Base-by-base conservation (phyloP, 2,797 vertebrate species). In the Bovichtus diacanthus region DNA sequence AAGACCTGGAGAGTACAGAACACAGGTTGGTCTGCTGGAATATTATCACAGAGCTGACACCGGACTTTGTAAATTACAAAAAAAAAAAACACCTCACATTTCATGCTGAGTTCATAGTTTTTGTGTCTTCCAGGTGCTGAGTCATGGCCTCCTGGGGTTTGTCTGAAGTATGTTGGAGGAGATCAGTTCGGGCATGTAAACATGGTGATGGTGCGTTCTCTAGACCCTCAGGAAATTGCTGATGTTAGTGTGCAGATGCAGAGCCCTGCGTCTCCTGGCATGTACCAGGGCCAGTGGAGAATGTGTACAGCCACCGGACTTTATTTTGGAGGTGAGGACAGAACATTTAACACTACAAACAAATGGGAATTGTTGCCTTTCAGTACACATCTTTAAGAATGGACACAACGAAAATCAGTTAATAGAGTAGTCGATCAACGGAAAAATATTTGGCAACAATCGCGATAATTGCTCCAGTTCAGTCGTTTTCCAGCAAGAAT, bases 1-100 rank as follows among this genome's bases (percentile, higher is more conserved):
- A 99, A 99, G 94, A 99, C 98, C 0, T 99, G 98, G 98, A 96
- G 98, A 93, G 97, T 99, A 96, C 98, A 99, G 80, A 99, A 99
- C 94, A 98, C 98, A 76, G 98, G 98, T 88, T 67, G 67, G 60
- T 60, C 58, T 43, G 9, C 60, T 15, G 44, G n/a, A 63, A 25
- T 36, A 23, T 34, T 5, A 15, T 27, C 8, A 15, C 54, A 47
- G 25, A 51, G 12, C 13, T 50, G n/a, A 60, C 38, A 5, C 4
- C 11, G 74, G 8, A 27, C 36, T 1, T 25, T 3, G 1, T 6
- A 7, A 39, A 41, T 27, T 16, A 29, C n/a, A 27, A 27, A 39
- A 46, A 59, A 53, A 41, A 21, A 38, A 21, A 53, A 23, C 13
- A 31, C 9, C 23, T 43, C 10, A 15, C 9, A 10, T 62, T 18